These are phyloP conservation scores for Tetragonisca angustula DNA, from an alignment of 2,888 invertebrate genomes.

Conservation along the genomic window DNA sequence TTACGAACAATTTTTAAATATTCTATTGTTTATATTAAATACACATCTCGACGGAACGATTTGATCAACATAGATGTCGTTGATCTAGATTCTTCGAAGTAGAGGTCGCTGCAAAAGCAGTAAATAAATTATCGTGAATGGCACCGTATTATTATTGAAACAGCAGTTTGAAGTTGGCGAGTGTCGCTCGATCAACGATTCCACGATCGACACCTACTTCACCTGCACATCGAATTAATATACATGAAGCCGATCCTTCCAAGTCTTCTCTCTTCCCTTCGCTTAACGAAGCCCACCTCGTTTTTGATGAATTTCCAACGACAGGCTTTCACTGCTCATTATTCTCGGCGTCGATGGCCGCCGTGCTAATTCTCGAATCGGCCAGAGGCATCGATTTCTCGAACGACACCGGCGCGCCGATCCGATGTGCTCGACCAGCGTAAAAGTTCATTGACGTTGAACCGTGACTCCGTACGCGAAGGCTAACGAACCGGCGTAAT, in stretches of 20 bases:
- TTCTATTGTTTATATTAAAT: no score
- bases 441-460: conserved; percentile 9
- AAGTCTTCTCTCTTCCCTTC: not conserved
- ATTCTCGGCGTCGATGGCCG: conserved; percentile 59
- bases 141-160: not conserved
- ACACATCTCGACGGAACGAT: no score
- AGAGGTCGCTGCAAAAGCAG: no score
- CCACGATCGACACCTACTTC: conserved; percentile 25
- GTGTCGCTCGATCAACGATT: conserved; percentile 35
- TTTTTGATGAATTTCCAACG: conserved; percentile 55
- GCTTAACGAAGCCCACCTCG: conserved; percentile 43
- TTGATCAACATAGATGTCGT: no score
- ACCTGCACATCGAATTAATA: conserved; percentile 50
- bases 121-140: no score
- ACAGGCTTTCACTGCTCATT: conserved; percentile 69
- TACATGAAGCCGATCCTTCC: conserved; percentile 40
- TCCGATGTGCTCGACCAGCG: not conserved
- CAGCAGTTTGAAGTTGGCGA: not conserved
- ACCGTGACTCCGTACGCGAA: not conserved
- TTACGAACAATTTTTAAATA: no score
- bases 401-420: not conserved
- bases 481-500: conserved; percentile 29
- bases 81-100: no score
- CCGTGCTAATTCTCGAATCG: conserved; percentile 63
- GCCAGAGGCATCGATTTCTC: conserved; percentile 57